Evolutionary conservation across 1,140 invertebrate species (phyloP), one percentile per base, ranked within the genome.

Genomic region (Aricia agestis): DNA sequence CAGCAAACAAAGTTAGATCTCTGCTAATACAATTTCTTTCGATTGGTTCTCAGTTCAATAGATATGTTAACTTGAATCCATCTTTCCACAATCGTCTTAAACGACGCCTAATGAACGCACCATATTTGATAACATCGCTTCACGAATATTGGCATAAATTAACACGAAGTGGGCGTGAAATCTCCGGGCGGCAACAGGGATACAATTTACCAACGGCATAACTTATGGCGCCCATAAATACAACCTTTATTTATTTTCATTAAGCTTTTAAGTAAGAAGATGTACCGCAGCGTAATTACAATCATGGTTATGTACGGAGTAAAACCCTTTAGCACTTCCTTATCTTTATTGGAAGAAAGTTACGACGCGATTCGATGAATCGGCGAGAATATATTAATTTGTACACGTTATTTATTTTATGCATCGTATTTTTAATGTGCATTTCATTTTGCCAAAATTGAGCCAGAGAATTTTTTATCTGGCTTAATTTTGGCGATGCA

Each of bases 81-180:
- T 4, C 3, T 52, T 15, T 15, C 45, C 3, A 15, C 45, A 25
- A 25, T 25, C 13, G 9, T 15, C 45, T 10, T 52, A 52, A 52
- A 52, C 11, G 45, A 52, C 36, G 36, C 15, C 59, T 19, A 63
- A 63, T 17, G 17, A 15, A 19, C n/a, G 59, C 59, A 25, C 57
- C 17, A 61, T 61, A 41, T 36, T 69, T 59, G 68, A 41, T 59
- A 69, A 69, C 57, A 69, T 59, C 68, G 68, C 18, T 59, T 57
- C 58, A 41, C 68, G 68, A 69, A 69, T 69, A 69, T 69, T 63
- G 71, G 72, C 72, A 76, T 72, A 72, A 76, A 79, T 82, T 83
- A 82, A 78, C 78, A 78, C 75, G 72, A 75, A 76, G 72, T 78
- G 72, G 69, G 75, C 78, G 80, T 82, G 76, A 79, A 83, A 82